A percentile compares a stretch with the other conserved stretches of the same genome.
Evolutionary conservation across 2,113 vertebrate genomes (phyloP).

Genomic region (Scalopus aquaticus): DNA sequence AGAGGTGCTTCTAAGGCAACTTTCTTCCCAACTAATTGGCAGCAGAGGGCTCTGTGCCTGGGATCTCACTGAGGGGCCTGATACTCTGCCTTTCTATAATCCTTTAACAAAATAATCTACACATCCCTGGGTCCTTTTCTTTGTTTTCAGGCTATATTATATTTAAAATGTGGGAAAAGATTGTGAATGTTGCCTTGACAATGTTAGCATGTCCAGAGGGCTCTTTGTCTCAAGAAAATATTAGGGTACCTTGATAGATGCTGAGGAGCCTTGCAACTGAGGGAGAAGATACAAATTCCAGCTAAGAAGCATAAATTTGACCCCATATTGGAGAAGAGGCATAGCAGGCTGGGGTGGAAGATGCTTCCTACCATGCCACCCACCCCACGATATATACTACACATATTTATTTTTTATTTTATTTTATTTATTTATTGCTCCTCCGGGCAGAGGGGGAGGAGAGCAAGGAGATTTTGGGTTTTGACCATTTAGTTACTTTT

Average conservation of each 20-base stretch:
- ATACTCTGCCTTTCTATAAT: neutral
- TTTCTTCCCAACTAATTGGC: neutral
- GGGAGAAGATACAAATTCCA: neutral
- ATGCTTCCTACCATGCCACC: neutral
- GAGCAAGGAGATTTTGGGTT: too few relatives aligned
- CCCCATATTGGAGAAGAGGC: neutral
- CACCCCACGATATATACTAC: neutral
- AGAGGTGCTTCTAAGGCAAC: neutral
- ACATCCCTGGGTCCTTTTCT: neutral
- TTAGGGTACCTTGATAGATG: neutral
- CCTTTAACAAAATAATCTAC: neutral
- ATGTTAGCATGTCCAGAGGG: neutral
- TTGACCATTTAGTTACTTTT: too few relatives aligned
- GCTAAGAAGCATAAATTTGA: neutral
- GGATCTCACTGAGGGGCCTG: neutral
- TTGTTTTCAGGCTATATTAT: neutral
- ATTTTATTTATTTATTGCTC: too few relatives aligned
- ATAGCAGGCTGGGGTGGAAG: neutral
- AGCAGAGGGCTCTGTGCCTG: neutral
- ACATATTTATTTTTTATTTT: neutral
- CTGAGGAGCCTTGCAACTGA: neutral
- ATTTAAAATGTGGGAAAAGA: neutral
- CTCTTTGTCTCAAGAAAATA: slow-evolving; percentile 3
- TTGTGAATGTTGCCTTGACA: neutral
- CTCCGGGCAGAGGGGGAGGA: neutral